These are phyloP conservation scores for Drosophila kanapiae DNA, from an alignment of 1,140 invertebrate species.

Conservation along the genomic window DNA sequence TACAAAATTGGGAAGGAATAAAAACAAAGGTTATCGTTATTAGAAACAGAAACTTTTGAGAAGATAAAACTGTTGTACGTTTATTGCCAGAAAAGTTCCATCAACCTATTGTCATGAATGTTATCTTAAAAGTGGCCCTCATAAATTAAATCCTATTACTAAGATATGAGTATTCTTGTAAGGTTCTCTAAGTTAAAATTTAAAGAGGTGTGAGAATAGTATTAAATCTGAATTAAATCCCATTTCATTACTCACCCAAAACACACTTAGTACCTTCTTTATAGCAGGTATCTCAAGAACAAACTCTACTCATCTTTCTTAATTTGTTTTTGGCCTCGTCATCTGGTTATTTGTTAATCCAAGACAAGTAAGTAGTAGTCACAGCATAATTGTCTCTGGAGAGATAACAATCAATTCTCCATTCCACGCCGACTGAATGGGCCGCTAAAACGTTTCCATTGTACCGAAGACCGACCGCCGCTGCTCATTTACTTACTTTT, in stretches of 20 bases:
- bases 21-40: not conserved
- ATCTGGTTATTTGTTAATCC: slow-evolving; percentile 9
- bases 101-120: not conserved
- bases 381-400: slow-evolving; percentile 24
- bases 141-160: no score
- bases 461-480: slow-evolving; percentile 3
- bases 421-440: slow-evolving; percentile 2
- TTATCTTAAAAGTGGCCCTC: no score
- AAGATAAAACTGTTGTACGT: not conserved
- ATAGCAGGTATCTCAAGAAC: slow-evolving; percentile 4
- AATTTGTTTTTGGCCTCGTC: slow-evolving; percentile 7
- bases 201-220: no score
- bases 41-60: not conserved
- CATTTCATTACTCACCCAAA: not conserved
- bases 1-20: not conserved
- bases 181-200: no score
- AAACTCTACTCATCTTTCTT: not conserved
- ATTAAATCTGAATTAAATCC: no score
- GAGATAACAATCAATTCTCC: slow-evolving; percentile 35
- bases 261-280: slow-evolving; percentile 3
- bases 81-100: not conserved
- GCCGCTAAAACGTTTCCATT: slow-evolving; percentile 24
- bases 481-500: slow-evolving; percentile 31
- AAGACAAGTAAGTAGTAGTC: slow-evolving; percentile 17
- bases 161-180: no score